Conservation (phyloP, 2,888 invertebrate species). For the Mactromeris polynyma region DNA sequence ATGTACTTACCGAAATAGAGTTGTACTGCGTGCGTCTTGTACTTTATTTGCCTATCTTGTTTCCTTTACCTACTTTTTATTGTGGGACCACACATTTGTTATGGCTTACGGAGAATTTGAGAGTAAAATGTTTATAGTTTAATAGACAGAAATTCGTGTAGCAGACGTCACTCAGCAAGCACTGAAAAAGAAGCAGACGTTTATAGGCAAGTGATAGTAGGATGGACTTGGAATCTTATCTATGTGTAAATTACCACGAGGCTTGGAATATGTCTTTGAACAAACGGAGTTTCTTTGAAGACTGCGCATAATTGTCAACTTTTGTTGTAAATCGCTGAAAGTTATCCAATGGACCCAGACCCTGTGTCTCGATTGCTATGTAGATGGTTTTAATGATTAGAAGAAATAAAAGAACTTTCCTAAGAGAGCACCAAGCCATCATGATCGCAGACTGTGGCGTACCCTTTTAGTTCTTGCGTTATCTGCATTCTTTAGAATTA, state of each 20-base stretch:
- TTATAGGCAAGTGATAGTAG: conserved; percentile 23
- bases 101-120: conserved; percentile 31
- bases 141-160: conserved; percentile 10
- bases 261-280: conserved; percentile 39
- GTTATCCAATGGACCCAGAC: neutral
- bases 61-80: neutral
- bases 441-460: neutral
- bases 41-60: conserved; percentile 13
- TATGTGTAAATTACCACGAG: conserved; percentile 16
- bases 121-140: conserved; percentile 33
- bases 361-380: neutral
- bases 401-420: neutral
- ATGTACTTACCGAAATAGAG: conserved; percentile 37
- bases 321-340: neutral
- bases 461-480: neutral
- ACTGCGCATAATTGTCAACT: conserved; percentile 35
- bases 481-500: neutral
- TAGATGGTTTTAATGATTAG: conserved; percentile 10
- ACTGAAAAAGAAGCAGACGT: conserved; percentile 5
- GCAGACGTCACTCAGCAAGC: conserved; percentile 18
- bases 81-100: conserved; percentile 37
- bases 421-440: neutral
- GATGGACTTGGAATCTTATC: conserved; percentile 40
- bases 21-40: conserved; percentile 1
- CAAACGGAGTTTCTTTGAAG: conserved; percentile 24